A percentile compares a stretch with the other conserved stretches of the same genome.
These are phyloP conservation scores for Argopecten irradians DNA, from an alignment of 1,140 invertebrate genomes.

Conservation along the genomic window DNA sequence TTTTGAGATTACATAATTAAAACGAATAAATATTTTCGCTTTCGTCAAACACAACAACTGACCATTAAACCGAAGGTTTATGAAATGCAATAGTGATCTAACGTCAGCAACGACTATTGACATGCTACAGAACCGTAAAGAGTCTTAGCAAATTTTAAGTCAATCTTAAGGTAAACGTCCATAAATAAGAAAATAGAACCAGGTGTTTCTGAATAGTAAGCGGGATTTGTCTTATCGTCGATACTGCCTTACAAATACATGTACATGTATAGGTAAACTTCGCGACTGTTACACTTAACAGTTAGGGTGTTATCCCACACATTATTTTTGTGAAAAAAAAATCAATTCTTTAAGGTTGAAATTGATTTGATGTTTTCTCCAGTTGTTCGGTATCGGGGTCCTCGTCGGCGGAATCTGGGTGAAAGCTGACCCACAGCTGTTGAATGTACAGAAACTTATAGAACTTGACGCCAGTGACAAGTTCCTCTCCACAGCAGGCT, in stretches of 20 bases:
- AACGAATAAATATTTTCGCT: too few species aligned
- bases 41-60: too few species aligned
- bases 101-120: too few species aligned
- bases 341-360: background rate
- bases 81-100: too few species aligned
- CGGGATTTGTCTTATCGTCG: background rate
- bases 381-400: conserved; percentile 84
- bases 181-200: background rate
- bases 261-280: background rate
- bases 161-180: background rate
- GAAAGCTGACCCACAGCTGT: conserved; percentile 82
- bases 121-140: too few species aligned
- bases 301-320: background rate
- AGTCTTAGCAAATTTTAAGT: too few species aligned
- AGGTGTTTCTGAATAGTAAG: too few species aligned
- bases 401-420: conserved; percentile 85
- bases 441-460: conserved; percentile 78
- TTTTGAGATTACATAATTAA: too few species aligned
- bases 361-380: conserved; percentile 55
- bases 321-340: background rate
- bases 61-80: too few species aligned
- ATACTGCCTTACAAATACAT: background rate
- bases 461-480: conserved; percentile 75
- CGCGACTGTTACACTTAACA: background rate
- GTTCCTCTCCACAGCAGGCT: conserved; percentile 72